phyloP scores from a whole-genome alignment of 1,140 invertebrate species.

The Bombus ignitus region DNA sequence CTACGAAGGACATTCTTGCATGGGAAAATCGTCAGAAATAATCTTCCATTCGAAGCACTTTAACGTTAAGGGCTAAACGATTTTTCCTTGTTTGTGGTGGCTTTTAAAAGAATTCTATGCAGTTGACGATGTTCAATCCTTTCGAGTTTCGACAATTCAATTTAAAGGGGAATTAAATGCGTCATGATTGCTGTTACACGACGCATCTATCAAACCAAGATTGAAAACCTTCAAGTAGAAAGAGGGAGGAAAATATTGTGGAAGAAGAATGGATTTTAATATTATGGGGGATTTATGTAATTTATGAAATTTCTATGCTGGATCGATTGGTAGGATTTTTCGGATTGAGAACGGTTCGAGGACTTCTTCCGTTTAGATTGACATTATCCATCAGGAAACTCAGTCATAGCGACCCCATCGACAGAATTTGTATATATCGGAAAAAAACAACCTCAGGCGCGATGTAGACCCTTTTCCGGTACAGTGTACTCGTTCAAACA shows the following conservation, averaged over 20 bases:
- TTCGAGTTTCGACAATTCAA: conserved; percentile 12
- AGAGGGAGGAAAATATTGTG: too few relatives aligned
- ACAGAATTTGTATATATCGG: conserved; percentile 15
- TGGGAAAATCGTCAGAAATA: conserved; percentile 77
- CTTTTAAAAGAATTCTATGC: not conserved
- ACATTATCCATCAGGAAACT: not conserved
- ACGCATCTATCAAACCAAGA: not conserved
- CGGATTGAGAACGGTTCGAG: not conserved
- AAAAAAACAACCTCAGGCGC: conserved; percentile 17
- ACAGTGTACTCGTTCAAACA: conserved; percentile 11
- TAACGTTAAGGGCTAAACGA: not conserved
- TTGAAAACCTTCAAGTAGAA: not conserved
- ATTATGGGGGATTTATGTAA: not conserved
- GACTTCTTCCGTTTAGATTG: not conserved
- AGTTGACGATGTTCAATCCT: conserved; percentile 12
- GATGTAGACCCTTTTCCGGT: conserved; percentile 30
- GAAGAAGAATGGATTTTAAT: not conserved
- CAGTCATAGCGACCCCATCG: conserved; percentile 3
- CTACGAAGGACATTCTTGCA: conserved; percentile 67
- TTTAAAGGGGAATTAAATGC: conserved; percentile 16
- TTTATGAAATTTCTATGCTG: not conserved
- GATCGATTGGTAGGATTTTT: not conserved
- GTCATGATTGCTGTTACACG: conserved; percentile 12
- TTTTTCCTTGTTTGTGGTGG: not conserved
- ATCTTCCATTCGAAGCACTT: conserved; percentile 1